Percentiles rank a stretch among this genome's conserved stretches.
These are phyloP conservation scores for Penelope pileata DNA, from an alignment of 2,113 vertebrate genomes.

Conservation along the genomic window DNA sequence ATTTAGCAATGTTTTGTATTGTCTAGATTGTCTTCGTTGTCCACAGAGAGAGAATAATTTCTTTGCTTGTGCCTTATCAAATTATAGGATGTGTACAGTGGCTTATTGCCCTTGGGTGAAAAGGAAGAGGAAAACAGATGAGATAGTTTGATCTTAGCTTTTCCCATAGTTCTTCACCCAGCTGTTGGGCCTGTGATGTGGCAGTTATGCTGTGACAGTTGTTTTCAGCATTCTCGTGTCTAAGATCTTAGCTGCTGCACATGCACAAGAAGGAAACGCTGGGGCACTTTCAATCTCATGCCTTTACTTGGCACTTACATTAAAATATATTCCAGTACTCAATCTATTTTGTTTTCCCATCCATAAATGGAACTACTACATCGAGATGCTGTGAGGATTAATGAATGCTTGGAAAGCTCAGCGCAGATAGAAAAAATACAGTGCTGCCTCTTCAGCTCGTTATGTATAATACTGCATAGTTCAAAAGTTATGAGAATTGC, in stretches of 20 bases:
- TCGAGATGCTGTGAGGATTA: slow-evolving; percentile 46
- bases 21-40: accelerated
- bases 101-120: neutral
- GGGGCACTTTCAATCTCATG: neutral
- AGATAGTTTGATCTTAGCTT: neutral
- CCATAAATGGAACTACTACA: slow-evolving; percentile 48
- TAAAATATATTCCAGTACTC: neutral
- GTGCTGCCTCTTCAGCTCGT: slow-evolving; percentile 21
- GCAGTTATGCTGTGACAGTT: neutral
- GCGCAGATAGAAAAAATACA: slow-evolving; percentile 36
- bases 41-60: neutral
- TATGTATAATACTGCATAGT: neutral
- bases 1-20: neutral
- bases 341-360: slow-evolving; percentile 53
- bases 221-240: neutral
- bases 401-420: slow-evolving; percentile 43
- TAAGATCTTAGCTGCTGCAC: neutral
- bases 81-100: neutral
- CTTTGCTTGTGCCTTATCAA: neutral
- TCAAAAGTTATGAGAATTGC: slow-evolving; percentile 13
- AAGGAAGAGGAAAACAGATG: neutral
- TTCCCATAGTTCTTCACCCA: neutral
- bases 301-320: neutral
- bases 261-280: neutral
- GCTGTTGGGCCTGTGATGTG: neutral